Evolutionary conservation across 2,113 vertebrate genomes (phyloP), one percentile per base, ranked within the genome.

Genomic region (Zootoca vivipara): DNA sequence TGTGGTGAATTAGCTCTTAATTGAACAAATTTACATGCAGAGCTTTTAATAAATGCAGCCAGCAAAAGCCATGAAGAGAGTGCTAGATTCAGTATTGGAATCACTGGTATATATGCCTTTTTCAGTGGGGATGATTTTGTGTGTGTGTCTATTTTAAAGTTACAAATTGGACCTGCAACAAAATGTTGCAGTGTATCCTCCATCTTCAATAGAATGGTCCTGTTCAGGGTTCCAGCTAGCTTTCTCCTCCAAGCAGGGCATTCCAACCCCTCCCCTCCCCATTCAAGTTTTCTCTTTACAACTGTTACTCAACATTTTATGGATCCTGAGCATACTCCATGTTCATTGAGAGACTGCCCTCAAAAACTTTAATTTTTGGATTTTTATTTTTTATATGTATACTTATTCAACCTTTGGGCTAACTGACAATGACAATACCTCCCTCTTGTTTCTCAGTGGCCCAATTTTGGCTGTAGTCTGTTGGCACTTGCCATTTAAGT

Each of bases 11-110:
- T 82, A 88, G 65, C 70, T 62, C 78, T 86, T 92, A 89, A 85
- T 7, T 77, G 72, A 69, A 7, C 82, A 28, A 73, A 87, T 33
- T 8, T 64, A 40, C 33, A 64, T 82, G 58, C 33, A 65, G 80
- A 6, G 22, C n/a, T 64, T 81, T 8, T 35, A 40, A 13, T 35
- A 89, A 87, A 69, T 80, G 87, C 90, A 87, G 91, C 88, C 94
- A 89, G 90, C 89, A 90, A 64, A 94, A 90, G 89, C 26, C 46
- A 46, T 20, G 5, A 67, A 1, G 12, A 40, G 28, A 46, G 35
- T 5, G 26, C 6, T 22, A 42, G 64, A 30, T 35, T 69, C 13
- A 67, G 13, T 24, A 42, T 30, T 82, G 58, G 4, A 40, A 40
- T 40, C 33, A 67, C 10, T 28, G n/a, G 30, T 62, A 58, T 65